Percentiles rank a stretch among this genome's conserved stretches.
These are phyloP conservation scores for Rhynchonema sp. DNA, from an alignment of 2,888 invertebrate species.

Conservation along the genomic window DNA sequence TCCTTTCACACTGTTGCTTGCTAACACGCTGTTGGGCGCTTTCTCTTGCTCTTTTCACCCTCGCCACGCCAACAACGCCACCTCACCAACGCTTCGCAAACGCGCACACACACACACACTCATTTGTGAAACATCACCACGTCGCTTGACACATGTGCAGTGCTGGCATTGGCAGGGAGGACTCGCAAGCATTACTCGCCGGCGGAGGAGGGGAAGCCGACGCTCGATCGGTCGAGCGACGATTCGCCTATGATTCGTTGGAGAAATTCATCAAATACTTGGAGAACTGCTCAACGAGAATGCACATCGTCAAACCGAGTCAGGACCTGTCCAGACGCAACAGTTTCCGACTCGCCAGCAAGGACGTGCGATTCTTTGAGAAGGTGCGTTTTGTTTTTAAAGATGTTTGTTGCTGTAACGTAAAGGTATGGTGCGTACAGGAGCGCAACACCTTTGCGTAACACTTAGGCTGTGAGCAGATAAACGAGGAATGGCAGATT, in stretches of 20 bases:
- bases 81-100: not conserved
- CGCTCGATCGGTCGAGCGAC: slow-evolving; percentile 57
- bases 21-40: too few relatives aligned
- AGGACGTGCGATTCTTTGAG: slow-evolving; percentile 97
- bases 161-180: slow-evolving; percentile 3
- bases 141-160: not conserved
- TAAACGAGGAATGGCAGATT: too few relatives aligned
- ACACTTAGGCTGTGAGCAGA: too few relatives aligned
- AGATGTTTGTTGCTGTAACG: not conserved
- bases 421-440: too few relatives aligned
- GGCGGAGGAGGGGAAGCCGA: slow-evolving; percentile 20
- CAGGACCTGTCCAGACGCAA: slow-evolving; percentile 77
- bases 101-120: too few relatives aligned
- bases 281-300: slow-evolving; percentile 85
- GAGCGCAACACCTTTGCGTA: too few relatives aligned
- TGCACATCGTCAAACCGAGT: slow-evolving; percentile 82
- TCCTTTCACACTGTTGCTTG: too few relatives aligned
- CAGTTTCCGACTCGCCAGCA: slow-evolving; percentile 75
- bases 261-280: slow-evolving; percentile 90
- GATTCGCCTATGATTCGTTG: slow-evolving; percentile 87
- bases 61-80: too few relatives aligned
- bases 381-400: slow-evolving; percentile 43
- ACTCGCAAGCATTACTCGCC: slow-evolving; percentile 12
- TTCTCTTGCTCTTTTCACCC: too few relatives aligned
- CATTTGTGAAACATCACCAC: too few relatives aligned